A percentile compares a stretch with the other conserved stretches of the same genome.
Evolutionary conservation across 2,797 vertebrate species (phyloP).

Genomic region (Masticophis lateralis): DNA sequence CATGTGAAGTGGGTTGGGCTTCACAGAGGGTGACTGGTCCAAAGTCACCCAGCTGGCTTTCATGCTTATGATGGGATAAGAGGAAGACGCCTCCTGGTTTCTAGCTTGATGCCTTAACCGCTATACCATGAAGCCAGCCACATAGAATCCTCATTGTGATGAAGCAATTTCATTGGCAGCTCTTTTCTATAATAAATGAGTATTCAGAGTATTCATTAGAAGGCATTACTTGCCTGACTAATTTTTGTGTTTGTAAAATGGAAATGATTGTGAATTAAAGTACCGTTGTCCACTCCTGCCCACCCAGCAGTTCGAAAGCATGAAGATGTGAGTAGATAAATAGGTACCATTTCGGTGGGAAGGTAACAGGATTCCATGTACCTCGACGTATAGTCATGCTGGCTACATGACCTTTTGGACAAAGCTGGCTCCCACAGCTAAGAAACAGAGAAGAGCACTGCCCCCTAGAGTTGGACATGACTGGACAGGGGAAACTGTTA

Average conservation of each 20-base stretch:
- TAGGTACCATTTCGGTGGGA: background rate
- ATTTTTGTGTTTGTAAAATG: background rate
- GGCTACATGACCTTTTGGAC: background rate
- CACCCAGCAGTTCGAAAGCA: background rate
- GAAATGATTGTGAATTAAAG: background rate
- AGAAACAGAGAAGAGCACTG: background rate
- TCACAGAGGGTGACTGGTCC: background rate
- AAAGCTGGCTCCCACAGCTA: background rate
- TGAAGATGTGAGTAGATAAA: background rate
- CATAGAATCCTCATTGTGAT: background rate
- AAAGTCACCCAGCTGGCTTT: background rate
- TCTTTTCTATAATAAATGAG: background rate
- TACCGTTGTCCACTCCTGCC: background rate
- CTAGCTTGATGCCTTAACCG: background rate
- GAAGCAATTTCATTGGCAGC: background rate
- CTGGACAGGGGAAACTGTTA: background rate
- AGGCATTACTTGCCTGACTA: background rate
- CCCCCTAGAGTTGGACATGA: background rate
- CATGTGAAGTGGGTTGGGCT: background rate
- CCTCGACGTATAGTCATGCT: background rate
- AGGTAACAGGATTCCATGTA: background rate
- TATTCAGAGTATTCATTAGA: background rate
- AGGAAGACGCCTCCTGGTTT: background rate
- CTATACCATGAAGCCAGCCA: background rate
- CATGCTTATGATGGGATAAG: background rate